Conservation (phyloP, 2,797 vertebrate genomes). For the Sebastes trivittatus region DNA sequence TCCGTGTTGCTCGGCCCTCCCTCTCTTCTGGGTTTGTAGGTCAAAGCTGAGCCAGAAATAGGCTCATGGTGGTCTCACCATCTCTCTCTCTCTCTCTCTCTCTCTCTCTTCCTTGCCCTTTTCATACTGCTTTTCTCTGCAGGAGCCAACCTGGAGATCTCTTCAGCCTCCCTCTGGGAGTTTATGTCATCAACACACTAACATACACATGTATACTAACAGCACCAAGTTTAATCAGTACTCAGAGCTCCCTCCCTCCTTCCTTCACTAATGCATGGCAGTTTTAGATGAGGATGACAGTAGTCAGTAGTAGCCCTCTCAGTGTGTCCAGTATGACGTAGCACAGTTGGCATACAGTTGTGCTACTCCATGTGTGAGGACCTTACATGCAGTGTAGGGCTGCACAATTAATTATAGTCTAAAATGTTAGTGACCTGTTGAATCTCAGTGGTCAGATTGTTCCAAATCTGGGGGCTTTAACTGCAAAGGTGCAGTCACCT, state of each 20-base stretch:
- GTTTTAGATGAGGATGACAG: not conserved
- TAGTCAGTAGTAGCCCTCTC: not conserved
- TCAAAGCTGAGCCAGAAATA: slow-evolving; percentile 77
- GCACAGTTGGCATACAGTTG: not conserved
- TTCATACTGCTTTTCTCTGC: not conserved
- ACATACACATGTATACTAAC: not conserved
- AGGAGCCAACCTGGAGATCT: not conserved
- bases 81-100: slow-evolving; percentile 23
- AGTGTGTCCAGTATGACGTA: not conserved
- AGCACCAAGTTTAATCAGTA: not conserved
- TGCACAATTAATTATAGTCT: not conserved
- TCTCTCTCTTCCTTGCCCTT: not conserved
- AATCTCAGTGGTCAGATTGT: not conserved
- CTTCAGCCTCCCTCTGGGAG: not conserved
- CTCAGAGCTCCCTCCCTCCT: not conserved
- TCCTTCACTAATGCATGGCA: not conserved
- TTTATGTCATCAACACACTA: not conserved
- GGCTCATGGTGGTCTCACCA: slow-evolving; percentile 46
- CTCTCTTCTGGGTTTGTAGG: slow-evolving; percentile 72
- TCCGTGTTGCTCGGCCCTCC: slow-evolving; percentile 36
- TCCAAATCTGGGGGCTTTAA: not conserved
- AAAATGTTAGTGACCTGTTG: not conserved
- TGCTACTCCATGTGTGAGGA: not conserved
- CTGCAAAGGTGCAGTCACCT: not conserved
- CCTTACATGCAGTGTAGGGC: not conserved